phyloP scores from a whole-genome alignment of 2,888 invertebrate genomes.

The Chymomyza procnemis region DNA sequence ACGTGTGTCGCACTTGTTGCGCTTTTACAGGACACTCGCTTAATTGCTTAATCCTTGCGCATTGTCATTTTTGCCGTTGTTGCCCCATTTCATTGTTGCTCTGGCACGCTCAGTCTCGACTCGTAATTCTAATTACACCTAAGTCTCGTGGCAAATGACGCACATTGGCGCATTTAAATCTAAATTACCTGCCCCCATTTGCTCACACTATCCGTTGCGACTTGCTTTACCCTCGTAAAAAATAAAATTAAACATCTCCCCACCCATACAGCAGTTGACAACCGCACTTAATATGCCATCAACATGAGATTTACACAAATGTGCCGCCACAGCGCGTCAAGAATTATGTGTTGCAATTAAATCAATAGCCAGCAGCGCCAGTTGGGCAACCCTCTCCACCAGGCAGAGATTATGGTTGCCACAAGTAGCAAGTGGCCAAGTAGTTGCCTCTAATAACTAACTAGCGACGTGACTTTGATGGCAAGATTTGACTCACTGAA shows the following conservation, averaged over 20 bases:
- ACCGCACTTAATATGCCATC: conserved; percentile 67
- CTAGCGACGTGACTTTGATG: conserved; percentile 61
- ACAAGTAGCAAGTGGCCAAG: conserved; percentile 18
- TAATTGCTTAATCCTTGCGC: conserved; percentile 67
- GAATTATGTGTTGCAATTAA: conserved; percentile 72
- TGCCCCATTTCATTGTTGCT: background rate
- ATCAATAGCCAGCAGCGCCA: conserved; percentile 48
- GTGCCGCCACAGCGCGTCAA: conserved; percentile 27
- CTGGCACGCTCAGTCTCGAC: background rate
- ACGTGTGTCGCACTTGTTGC: conserved; percentile 63
- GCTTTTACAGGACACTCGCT: conserved; percentile 50
- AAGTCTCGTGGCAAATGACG: conserved; percentile 45
- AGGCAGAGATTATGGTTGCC: too few species aligned
- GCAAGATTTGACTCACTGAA: conserved; percentile 44
- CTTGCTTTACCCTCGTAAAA: background rate
- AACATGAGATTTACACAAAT: conserved; percentile 72
- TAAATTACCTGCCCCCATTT: conserved; percentile 46
- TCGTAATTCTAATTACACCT: conserved; percentile 58
- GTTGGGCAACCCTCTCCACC: too few species aligned
- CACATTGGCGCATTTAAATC: conserved; percentile 46
- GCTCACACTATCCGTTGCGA: conserved; percentile 4
- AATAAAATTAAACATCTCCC: background rate
- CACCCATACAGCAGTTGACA: conserved; percentile 5
- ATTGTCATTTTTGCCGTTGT: conserved; percentile 13
- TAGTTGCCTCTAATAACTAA: conserved; percentile 58